Evolutionary conservation across 2,113 vertebrate genomes (phyloP), one percentile per base, ranked within the genome.

Genomic region (Halcyon malimbica): DNA sequence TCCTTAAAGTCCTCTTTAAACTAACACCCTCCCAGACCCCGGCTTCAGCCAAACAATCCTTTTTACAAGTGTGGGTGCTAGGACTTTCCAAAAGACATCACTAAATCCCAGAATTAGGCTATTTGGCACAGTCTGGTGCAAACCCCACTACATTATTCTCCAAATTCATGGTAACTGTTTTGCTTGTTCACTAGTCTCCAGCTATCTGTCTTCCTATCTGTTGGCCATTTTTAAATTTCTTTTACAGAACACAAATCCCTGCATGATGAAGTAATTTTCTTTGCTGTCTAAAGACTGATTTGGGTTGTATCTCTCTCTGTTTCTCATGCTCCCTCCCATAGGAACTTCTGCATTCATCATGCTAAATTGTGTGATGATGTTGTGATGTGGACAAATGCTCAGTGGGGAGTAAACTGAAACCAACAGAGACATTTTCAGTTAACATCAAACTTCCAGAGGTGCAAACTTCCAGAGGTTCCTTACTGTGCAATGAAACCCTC

Each of bases 381-480:
- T 83, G 60, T 86, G 44, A 23, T 74, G 74, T 28, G 37, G 73
- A 81, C 75, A 80, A 74, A 81, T 46, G 64, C 74, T 74, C 80
- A 74, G 74, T 48, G 48, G 81, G 77, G 44, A 95, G 96, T 57
- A 74, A 87, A 56, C 23, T 87, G 69, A 93, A 82, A 60, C 53
- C 87, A 93, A 87, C 56, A 77, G 85, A 93, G 88, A 91, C 25
- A 75, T 95, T 96, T 96, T 89, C 83, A 75, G 56, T 78, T 90
- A 67, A 91, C 90, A 44, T 77, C 67, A 89, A 76, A 94, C 54
- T 89, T 96, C 35, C 83, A 94, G 83, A 95, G 83, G 87, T 87
- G 70, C 56, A 95, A 91, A 89, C 60, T 77, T 60, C 50, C 69
- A 71, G 48, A 71, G 80, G 68, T 39, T 90, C 60, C 90, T 89